phyloP scores from a whole-genome alignment of 35 echinoderm and acorn worm species.

The Ophioderma brevispina region DNA sequence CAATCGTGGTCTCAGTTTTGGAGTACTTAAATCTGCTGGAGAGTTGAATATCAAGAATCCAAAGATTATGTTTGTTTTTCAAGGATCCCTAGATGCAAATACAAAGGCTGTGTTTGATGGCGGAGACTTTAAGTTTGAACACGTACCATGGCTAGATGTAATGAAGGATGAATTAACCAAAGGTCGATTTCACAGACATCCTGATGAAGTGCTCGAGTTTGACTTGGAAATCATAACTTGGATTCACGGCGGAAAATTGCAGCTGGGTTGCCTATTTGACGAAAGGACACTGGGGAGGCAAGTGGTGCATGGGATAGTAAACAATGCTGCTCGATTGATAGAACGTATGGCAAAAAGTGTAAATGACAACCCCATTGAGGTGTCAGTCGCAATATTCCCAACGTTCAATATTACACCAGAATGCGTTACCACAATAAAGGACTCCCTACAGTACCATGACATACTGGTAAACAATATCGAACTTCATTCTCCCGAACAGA shows the following conservation, averaged over 20 bases:
- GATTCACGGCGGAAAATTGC: conserved; percentile 15
- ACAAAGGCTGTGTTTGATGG: conserved; percentile 7
- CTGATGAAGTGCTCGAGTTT: not conserved
- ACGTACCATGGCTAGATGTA: not conserved
- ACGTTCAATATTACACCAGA: conserved; percentile 7
- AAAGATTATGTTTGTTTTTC: conserved; percentile 20
- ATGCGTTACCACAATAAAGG: conserved; percentile 1
- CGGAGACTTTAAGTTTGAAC: conserved; percentile 7
- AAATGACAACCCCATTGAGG: not conserved
- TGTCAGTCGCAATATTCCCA: not conserved
- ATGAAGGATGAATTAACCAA: not conserved
- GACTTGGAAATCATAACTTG: conserved; percentile 8
- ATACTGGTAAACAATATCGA: not conserved
- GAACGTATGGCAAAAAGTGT: not conserved
- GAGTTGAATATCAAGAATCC: not conserved
- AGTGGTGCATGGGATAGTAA: not conserved
- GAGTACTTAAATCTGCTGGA: conserved; percentile 8
- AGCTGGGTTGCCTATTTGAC: conserved; percentile 5
- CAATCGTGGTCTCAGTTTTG: conserved; percentile 9
- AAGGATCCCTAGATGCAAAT: conserved; percentile 21
- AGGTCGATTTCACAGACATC: conserved; percentile 6
- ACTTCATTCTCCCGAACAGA: not conserved
- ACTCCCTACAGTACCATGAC: not conserved
- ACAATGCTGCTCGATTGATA: not conserved
- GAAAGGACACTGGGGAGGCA: not conserved